These are phyloP conservation scores for Microcebus tavaratra DNA, from an alignment of 2,113 vertebrate species.

Conservation along the genomic window DNA sequence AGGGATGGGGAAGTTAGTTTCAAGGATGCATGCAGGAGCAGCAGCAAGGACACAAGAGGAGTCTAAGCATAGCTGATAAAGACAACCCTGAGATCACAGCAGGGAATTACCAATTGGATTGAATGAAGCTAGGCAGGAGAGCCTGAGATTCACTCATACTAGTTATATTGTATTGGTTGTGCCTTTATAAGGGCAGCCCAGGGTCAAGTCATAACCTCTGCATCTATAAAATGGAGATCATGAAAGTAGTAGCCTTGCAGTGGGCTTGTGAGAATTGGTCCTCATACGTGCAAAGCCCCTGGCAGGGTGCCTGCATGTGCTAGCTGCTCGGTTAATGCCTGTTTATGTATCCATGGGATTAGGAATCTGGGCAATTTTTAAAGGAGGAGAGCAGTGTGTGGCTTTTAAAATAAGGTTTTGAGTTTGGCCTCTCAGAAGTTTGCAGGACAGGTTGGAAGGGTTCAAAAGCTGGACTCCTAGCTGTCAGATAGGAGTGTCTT, in stretches of 20 bases:
- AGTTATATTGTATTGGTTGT: too few relatives aligned
- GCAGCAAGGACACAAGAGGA: neutral
- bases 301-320: neutral
- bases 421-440: neutral
- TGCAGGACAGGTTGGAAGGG: neutral
- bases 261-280: neutral
- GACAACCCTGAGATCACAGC: neutral
- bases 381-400: neutral
- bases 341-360: neutral
- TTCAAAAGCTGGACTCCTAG: neutral
- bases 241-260: neutral
- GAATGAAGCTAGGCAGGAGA: neutral
- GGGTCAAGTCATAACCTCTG: neutral
- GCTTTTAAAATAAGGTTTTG: neutral
- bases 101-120: neutral
- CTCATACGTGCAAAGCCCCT: neutral
- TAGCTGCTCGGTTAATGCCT: neutral
- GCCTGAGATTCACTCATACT: too few relatives aligned
- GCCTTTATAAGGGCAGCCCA: neutral
- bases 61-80: neutral
- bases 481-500: neutral
- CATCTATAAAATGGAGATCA: neutral
- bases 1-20: neutral
- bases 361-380: neutral
- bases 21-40: neutral